A percentile compares a stretch with the other conserved stretches of the same genome.
phyloP scores from a whole-genome alignment of 2,113 vertebrate genomes.

The Tachuris rubrigastra region DNA sequence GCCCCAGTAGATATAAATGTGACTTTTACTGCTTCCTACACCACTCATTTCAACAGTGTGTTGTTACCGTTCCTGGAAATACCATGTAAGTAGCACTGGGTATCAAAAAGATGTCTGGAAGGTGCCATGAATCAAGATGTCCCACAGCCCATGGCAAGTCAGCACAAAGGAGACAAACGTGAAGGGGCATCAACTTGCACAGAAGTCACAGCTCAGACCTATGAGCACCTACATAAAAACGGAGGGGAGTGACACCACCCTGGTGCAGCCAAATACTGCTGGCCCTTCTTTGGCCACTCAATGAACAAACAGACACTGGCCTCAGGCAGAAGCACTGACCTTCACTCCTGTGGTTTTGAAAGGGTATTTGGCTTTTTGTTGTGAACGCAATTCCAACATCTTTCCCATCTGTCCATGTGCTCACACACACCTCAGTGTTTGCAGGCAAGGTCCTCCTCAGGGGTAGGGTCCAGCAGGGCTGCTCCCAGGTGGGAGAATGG shows the following conservation, averaged over 20 bases:
- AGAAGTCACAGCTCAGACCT: neutral
- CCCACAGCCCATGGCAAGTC: neutral
- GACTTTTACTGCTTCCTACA: neutral
- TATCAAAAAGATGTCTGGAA: neutral
- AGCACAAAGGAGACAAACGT: fast-evolving
- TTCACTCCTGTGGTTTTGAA: neutral
- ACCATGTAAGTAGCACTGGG: neutral
- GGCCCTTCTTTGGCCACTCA: neutral
- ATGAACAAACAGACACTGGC: neutral
- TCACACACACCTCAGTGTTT: neutral
- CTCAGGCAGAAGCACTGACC: neutral
- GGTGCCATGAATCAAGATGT: neutral
- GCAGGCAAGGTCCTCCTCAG: neutral
- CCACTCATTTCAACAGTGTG: neutral
- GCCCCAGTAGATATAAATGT: neutral
- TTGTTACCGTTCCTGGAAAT: neutral
- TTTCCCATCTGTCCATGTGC: neutral
- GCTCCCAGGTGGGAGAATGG: neutral
- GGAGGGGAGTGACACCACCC: neutral
- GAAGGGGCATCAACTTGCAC: neutral
- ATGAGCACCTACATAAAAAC: fast-evolving
- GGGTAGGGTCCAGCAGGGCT: neutral
- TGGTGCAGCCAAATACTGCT: neutral
- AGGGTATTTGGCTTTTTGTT: neutral
- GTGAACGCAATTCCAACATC: neutral